phyloP scores from a whole-genome alignment of 2,113 vertebrate species.

The Opisthocomus hoazin region DNA sequence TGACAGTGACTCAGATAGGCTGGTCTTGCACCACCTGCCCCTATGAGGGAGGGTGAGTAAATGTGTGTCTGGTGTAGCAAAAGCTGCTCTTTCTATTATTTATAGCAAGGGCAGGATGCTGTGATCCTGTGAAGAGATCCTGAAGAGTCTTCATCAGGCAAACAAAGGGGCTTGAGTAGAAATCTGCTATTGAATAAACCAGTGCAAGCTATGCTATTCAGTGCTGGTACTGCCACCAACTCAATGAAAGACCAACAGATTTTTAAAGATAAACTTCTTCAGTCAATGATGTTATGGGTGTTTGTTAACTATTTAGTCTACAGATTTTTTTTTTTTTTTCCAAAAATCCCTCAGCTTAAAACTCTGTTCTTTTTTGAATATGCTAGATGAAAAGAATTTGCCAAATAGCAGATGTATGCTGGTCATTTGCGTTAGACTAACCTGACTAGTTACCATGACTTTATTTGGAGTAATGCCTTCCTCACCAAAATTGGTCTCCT shows the following conservation, averaged over 20 bases:
- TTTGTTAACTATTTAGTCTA: not conserved
- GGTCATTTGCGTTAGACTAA: not conserved
- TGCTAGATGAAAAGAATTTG: not conserved
- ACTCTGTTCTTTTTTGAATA: not conserved
- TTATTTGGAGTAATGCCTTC: not conserved
- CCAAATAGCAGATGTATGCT: not conserved
- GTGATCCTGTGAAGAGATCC: not conserved
- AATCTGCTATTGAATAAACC: not conserved
- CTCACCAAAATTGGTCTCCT: not conserved
- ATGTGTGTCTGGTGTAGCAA: not conserved
- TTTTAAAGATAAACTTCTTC: not conserved
- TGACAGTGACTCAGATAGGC: not conserved
- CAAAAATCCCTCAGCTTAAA: not conserved
- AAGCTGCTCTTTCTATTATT: not conserved
- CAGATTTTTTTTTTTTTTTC: not conserved
- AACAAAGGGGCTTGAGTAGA: not conserved
- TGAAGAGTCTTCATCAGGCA: not conserved
- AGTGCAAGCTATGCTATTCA: not conserved
- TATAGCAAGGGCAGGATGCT: not conserved
- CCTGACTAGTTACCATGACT: not conserved
- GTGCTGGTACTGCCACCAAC: not conserved
- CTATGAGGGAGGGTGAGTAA: not conserved
- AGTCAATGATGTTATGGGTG: rapidly evolving
- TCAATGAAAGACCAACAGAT: not conserved
- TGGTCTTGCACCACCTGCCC: not conserved